Base-by-base conservation (phyloP, 2,797 vertebrate species). In the Microtus obscurus region DNA sequence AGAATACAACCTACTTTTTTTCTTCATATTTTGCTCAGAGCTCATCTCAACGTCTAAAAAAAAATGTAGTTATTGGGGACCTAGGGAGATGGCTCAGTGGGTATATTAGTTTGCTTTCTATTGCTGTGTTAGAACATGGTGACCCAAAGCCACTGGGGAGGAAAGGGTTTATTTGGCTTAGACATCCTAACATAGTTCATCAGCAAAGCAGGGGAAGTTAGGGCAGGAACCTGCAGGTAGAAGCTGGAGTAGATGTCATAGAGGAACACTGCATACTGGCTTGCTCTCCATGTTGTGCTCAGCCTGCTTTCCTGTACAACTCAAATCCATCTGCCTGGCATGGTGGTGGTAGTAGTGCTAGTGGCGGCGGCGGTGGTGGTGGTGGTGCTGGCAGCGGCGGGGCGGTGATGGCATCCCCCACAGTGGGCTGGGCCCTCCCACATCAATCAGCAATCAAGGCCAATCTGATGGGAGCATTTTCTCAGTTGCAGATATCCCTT, bases 331-430 rank as follows among this genome's bases (percentile, higher is more conserved):
- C 29, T 65, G 29, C 40, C 61, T 2, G 27, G 59, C 27, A 9
- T 21, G n/a, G n/a, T 37, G 34, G 14, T 34, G 34, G 31, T 17
- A 34, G 34, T 34, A 59, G 56, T 59, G 56, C 7, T 23, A 23
- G n/a, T 23, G 34, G 31, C 2, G 6, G 31, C 2, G 65, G 67
- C 0, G 6, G 63, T 5, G 11, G 11, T 13, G 1, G 67, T 3
- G 3, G 63, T 0, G 5, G 11, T 17, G 65, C 2, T 17, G 16
- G 67, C 16, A 8, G 63, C 2, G 11, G 11, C 5, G 12, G 5
- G 11, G 11, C 5, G 12, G 5, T 67, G 53, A 25, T 61, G 37
- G 25, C 25, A 12, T 27, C 40, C 21, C 17, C 81, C 29, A 19
- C 27, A 23, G 81, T 65, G 81, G 40, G 37, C 59, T 31, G 10